These are phyloP conservation scores for Augochlora pura DNA, from an alignment of 1,140 invertebrate genomes.

Conservation along the genomic window DNA sequence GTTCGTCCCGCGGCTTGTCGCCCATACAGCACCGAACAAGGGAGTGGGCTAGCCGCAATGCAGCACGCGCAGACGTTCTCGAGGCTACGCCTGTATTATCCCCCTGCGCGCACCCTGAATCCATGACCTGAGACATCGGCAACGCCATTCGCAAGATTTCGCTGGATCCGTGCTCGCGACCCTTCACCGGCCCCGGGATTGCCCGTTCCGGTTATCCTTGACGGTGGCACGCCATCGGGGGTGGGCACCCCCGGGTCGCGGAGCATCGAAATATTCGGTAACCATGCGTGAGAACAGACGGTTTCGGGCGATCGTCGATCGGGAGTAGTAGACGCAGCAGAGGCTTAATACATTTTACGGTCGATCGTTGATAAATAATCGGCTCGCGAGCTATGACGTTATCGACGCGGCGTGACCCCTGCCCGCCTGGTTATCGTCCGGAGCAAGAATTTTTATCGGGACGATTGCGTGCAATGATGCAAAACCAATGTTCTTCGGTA, in stretches of 20 bases:
- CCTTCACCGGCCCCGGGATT: neutral
- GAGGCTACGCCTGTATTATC: constrained; percentile 59
- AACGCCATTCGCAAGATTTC: constrained; percentile 15
- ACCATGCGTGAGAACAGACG: neutral
- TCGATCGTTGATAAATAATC: neutral
- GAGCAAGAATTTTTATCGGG: neutral
- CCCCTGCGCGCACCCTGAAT: constrained; percentile 60
- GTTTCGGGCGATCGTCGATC: too few species aligned
- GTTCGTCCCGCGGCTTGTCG: neutral
- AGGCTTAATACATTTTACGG: neutral
- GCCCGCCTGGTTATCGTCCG: neutral
- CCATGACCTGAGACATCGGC: constrained; percentile 47
- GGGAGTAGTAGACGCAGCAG: too few species aligned
- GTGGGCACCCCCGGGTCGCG: too few species aligned
- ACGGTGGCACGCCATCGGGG: neutral
- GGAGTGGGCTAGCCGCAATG: constrained; percentile 66
- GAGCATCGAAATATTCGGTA: too few species aligned
- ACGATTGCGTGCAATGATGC: neutral
- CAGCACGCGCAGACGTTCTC: constrained; percentile 71
- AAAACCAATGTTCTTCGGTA: neutral
- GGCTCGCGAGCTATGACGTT: neutral
- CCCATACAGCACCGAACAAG: constrained; percentile 25
- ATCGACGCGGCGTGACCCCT: neutral
- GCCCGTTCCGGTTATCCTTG: neutral
- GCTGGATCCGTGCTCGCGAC: neutral